Conservation (phyloP, 2,888 invertebrate genomes). For the Bedellia somnulentella region DNA sequence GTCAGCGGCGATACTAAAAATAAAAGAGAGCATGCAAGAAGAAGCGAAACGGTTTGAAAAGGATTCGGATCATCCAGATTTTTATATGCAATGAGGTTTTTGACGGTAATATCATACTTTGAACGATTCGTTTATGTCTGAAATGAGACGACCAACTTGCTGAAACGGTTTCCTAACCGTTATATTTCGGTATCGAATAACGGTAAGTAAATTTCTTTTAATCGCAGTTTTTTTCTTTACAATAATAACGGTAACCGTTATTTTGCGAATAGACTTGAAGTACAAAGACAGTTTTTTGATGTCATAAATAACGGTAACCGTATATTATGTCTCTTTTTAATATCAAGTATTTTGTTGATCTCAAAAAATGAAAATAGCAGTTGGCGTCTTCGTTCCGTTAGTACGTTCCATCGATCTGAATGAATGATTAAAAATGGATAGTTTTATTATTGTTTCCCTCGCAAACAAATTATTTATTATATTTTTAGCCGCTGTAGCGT, state of each 20-base stretch:
- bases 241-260: not conserved
- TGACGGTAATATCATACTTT: too few relatives aligned
- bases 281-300: not conserved
- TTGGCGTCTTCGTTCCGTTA: conserved; percentile 18
- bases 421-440: conserved; percentile 4
- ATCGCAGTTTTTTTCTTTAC: not conserved
- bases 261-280: not conserved
- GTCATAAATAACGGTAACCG: not conserved
- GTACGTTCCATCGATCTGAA: conserved; percentile 33
- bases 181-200: not conserved
- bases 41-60: conserved; percentile 99
- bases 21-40: conserved; percentile 99
- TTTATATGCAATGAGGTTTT: conserved; percentile 87
- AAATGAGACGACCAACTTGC: not conserved
- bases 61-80: conserved; percentile 95
- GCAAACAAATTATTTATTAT: conserved; percentile 6
- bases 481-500: too few relatives aligned
- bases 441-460: conserved; percentile 3
- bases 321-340: conserved; percentile 11
- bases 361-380: conserved; percentile 9
- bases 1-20: conserved; percentile 99
- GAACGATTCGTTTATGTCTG: too few relatives aligned
- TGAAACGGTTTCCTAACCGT: not conserved
- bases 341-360: conserved; percentile 10
- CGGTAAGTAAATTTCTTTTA: not conserved